A percentile compares a stretch with the other conserved stretches of the same genome.
These are phyloP conservation scores for Macrophya annulata DNA, from an alignment of 2,888 invertebrate genomes.

Conservation along the genomic window DNA sequence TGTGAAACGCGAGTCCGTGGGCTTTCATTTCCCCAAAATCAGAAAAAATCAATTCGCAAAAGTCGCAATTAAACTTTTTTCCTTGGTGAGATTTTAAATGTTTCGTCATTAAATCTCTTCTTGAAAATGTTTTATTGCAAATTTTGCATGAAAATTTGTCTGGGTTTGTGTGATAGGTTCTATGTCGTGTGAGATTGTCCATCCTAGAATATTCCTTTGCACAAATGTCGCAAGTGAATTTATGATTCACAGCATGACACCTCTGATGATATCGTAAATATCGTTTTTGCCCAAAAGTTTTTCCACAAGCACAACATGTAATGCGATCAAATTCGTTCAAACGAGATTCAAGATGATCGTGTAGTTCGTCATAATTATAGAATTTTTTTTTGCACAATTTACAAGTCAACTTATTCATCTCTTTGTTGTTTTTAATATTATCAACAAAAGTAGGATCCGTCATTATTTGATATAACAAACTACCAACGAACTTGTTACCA, in stretches of 20 bases:
- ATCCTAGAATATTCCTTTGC: slow-evolving; percentile 73
- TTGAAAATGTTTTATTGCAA: slow-evolving; percentile 74
- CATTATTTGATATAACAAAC: slow-evolving; percentile 75
- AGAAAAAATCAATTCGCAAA: slow-evolving; percentile 62
- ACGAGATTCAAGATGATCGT: slow-evolving; percentile 69
- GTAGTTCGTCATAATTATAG: slow-evolving; percentile 65
- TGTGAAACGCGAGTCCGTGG: not conserved
- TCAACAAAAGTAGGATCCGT: slow-evolving; percentile 73
- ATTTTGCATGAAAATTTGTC: slow-evolving; percentile 73
- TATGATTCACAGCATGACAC: slow-evolving; percentile 73
- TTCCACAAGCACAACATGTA: slow-evolving; percentile 74
- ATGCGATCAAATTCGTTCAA: slow-evolving; percentile 69
- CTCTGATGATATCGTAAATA: slow-evolving; percentile 75
- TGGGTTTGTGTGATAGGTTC: slow-evolving; percentile 75
- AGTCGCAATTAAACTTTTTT: slow-evolving; percentile 70
- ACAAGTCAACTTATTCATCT: slow-evolving; percentile 63
- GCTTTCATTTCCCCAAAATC: not conserved
- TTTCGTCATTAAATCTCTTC: slow-evolving; percentile 75
- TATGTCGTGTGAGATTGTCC: slow-evolving; percentile 75
- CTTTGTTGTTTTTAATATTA: slow-evolving; percentile 61
- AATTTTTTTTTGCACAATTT: slow-evolving; percentile 73
- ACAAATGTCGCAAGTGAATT: slow-evolving; percentile 75
- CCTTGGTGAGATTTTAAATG: slow-evolving; percentile 75
- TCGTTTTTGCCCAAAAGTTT: slow-evolving; percentile 73
- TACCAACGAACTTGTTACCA: slow-evolving; percentile 68